A percentile compares a stretch with the other conserved stretches of the same genome.
These are phyloP conservation scores for Caenorhabditis tropicalis DNA, from an alignment of 1,140 invertebrate genomes.

Conservation along the genomic window DNA sequence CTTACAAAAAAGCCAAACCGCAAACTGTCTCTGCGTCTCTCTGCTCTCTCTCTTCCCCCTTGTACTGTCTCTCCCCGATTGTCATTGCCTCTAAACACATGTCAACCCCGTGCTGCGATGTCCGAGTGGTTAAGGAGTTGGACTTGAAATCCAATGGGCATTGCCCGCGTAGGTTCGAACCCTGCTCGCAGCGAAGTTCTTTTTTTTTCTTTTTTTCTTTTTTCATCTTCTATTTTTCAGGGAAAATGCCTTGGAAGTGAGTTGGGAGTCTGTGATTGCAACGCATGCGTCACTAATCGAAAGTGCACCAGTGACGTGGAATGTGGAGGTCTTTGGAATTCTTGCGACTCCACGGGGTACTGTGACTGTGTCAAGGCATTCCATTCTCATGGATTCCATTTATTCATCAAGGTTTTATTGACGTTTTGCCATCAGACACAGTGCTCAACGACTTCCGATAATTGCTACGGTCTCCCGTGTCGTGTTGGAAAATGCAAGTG, in stretches of 20 bases:
- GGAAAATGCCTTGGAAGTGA: constrained; percentile 33
- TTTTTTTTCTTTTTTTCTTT: not conserved
- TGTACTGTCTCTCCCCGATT: not conserved
- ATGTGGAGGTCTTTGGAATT: constrained; percentile 12
- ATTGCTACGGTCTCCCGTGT: constrained; percentile 46
- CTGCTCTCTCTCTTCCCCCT: not conserved
- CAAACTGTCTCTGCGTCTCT: not conserved
- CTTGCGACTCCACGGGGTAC: not conserved
- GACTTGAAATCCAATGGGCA: constrained; percentile 89
- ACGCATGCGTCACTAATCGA: constrained; percentile 1
- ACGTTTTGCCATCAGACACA: constrained; percentile 34
- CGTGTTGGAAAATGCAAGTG: constrained; percentile 38
- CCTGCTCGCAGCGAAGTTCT: constrained; percentile 81
- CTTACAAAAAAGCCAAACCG: not conserved
- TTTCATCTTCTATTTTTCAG: not conserved
- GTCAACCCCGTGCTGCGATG: constrained; percentile 78
- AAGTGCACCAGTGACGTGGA: not conserved
- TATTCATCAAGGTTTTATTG: constrained; percentile 19
- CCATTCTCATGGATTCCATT: constrained; percentile 8
- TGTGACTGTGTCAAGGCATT: constrained; percentile 46
- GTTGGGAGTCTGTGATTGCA: constrained; percentile 1
- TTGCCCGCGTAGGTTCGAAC: constrained; percentile 87
- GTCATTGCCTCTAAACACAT: not conserved
- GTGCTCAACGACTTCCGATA: not conserved
- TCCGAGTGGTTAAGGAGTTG: constrained; percentile 89